These are phyloP conservation scores for Gila orcuttii DNA, from an alignment of 2,113 vertebrate species.

Conservation along the genomic window DNA sequence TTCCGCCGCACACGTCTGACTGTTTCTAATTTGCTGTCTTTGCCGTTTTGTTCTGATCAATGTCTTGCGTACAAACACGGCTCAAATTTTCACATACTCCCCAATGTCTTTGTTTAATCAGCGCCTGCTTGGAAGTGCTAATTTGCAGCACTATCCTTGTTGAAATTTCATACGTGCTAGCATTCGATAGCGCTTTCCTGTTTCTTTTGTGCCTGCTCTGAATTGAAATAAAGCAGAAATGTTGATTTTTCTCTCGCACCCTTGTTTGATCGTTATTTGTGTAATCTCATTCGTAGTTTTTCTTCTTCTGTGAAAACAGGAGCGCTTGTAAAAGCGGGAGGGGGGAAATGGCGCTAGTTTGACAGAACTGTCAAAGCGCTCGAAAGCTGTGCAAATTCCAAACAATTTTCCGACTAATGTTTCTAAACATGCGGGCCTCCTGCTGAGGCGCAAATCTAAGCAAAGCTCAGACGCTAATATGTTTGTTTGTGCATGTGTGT, in stretches of 20 bases:
- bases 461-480: slow-evolving; percentile 51
- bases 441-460: slow-evolving; percentile 45
- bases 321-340: slow-evolving; percentile 55
- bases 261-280: slow-evolving; percentile 61
- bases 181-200: slow-evolving; percentile 50
- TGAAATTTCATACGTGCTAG: slow-evolving; percentile 56
- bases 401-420: slow-evolving; percentile 62
- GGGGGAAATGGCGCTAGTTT: slow-evolving; percentile 57
- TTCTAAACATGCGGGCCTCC: slow-evolving; percentile 62
- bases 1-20: slow-evolving; percentile 43
- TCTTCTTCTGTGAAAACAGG: slow-evolving; percentile 50
- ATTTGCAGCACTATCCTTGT: slow-evolving; percentile 50
- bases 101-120: slow-evolving; percentile 61
- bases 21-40: slow-evolving; percentile 58
- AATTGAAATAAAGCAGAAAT: slow-evolving; percentile 62
- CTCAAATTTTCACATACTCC: slow-evolving; percentile 65
- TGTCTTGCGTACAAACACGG: slow-evolving; percentile 59
- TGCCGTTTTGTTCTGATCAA: slow-evolving; percentile 61
- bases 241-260: slow-evolving; percentile 51
- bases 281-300: slow-evolving; percentile 63
- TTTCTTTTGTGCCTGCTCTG: slow-evolving; percentile 56
- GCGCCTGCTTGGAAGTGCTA: slow-evolving; percentile 59
- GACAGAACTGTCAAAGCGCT: slow-evolving; percentile 61
- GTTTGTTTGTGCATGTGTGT: slow-evolving; percentile 40
- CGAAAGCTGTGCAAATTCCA: slow-evolving; percentile 55